Evolutionary conservation across 1,140 invertebrate species (phyloP), one percentile per base, ranked within the genome.

Genomic region (Asobara japonica): DNA sequence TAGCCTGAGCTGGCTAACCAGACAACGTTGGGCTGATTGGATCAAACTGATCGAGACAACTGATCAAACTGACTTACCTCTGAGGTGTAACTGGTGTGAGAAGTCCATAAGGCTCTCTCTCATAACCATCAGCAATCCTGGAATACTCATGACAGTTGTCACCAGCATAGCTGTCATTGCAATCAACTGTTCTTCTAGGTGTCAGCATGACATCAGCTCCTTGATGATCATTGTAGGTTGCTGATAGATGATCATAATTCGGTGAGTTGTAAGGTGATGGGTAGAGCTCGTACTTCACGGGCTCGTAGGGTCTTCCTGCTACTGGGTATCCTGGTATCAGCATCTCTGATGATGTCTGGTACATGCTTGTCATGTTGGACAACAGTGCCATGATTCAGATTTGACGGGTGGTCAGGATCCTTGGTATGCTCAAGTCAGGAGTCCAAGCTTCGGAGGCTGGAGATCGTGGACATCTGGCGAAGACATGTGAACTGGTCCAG

Each of bases 201-300:
- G 84, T 86, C 0, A 79, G 41, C 48, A 79, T 80, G 31, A 78
- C 79, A 45, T 84, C 81, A 18, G 75, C 66, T 29, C 65, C 62
- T 67, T 78, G 84, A 56, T 75, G 79, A 5, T 85, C 84, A 0
- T 75, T 62, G 29, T 80, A 82, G 5, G 29, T 65, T 0, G 67
- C 61, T 22, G 79, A 74, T 4, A 79, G 22, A 7, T 79, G 48
- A 3, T 84, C 83, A 33, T 84, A 87, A 69, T 77, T 81, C 2
- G 84, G 84, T 5, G 85, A 86, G 18, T 81, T 84, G 75, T 87
- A 87, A 2, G 85, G 85, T 5, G 84, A 84, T 0, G 84, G 81
- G 56, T 85, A 86, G 20, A 83, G 75, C n/a, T n/a, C n/a, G n/a
- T n/a, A n/a, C n/a, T n/a, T n/a, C 0, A 48, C n/a, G 1, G 80